Conservation (phyloP, 2,113 vertebrate species). For the Natator depressus region DNA sequence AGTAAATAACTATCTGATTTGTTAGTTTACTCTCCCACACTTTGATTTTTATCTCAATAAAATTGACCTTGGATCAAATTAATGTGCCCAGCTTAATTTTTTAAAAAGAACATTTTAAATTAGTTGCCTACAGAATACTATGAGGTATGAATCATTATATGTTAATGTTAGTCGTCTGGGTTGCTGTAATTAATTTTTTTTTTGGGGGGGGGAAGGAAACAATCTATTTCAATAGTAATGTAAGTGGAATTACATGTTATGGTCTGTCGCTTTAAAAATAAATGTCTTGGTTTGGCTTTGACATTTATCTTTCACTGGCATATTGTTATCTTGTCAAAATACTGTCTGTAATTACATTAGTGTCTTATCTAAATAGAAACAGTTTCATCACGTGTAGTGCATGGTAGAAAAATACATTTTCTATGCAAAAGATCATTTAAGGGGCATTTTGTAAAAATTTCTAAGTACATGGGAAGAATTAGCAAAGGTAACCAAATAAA, state of each 20-base stretch:
- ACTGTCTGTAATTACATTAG: not conserved
- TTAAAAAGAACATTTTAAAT: not conserved
- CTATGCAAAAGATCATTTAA: slow-evolving; percentile 1
- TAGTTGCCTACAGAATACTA: not conserved
- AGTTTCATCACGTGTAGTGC: not conserved
- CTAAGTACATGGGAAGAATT: not conserved
- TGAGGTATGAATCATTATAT: not conserved
- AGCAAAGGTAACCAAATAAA: not conserved
- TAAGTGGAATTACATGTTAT: not conserved
- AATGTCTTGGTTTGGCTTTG: not conserved
- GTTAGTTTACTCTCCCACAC: not conserved
- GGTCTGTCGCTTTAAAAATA: not conserved
- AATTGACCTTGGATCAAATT: not conserved
- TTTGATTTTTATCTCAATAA: not conserved
- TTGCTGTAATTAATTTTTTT: not conserved
- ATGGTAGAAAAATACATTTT: not conserved
- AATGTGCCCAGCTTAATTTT: not conserved
- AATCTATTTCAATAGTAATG: not conserved
- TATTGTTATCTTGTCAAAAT: not conserved
- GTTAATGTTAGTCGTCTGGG: not conserved
- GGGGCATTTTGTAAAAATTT: slow-evolving; percentile 18
- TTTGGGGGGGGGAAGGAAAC: not conserved
- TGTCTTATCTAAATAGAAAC: slow-evolving; percentile 22
- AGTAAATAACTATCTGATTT: not conserved
- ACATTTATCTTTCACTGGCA: not conserved